phyloP scores from a whole-genome alignment of 2,888 invertebrate genomes.

The Cordilura impudica region DNA sequence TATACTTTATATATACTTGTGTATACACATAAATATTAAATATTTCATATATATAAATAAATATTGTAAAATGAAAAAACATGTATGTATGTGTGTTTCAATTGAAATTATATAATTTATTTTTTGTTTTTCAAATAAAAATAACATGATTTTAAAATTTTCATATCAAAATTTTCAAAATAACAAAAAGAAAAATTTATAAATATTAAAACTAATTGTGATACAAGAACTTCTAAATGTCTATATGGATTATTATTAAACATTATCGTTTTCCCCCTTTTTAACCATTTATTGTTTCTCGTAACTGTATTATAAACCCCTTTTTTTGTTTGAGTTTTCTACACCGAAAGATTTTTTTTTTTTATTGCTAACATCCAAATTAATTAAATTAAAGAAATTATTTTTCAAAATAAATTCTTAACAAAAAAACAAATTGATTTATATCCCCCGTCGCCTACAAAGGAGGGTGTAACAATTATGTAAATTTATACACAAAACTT shows the following conservation, averaged over 20 bases:
- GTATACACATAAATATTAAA: not conserved
- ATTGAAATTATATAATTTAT: slow-evolving; percentile 5
- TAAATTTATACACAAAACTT: not conserved
- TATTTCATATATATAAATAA: slow-evolving; percentile 38
- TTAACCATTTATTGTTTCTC: not conserved
- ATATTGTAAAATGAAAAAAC: slow-evolving; percentile 40
- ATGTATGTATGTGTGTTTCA: slow-evolving; percentile 11
- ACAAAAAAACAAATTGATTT: no score
- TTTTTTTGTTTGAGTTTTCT: not conserved
- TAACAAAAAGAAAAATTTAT: slow-evolving; percentile 9
- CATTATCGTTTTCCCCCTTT: not conserved
- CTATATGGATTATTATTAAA: slow-evolving; percentile 47
- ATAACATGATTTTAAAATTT: slow-evolving; percentile 1
- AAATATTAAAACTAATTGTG: slow-evolving; percentile 34
- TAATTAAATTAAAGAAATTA: no score
- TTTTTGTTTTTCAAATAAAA: not conserved
- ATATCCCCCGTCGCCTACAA: no score
- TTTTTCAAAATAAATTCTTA: no score
- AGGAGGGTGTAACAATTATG: no score
- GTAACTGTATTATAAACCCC: not conserved
- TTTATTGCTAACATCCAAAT: not conserved
- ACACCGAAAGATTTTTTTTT: not conserved
- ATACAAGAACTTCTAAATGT: slow-evolving; percentile 34
- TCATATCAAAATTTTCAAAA: not conserved
- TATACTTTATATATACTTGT: slow-evolving; percentile 19